A percentile compares a stretch with the other conserved stretches of the same genome.
Conservation (phyloP, 2,888 invertebrate genomes). For the Chymomyza fuscimana region DNA sequence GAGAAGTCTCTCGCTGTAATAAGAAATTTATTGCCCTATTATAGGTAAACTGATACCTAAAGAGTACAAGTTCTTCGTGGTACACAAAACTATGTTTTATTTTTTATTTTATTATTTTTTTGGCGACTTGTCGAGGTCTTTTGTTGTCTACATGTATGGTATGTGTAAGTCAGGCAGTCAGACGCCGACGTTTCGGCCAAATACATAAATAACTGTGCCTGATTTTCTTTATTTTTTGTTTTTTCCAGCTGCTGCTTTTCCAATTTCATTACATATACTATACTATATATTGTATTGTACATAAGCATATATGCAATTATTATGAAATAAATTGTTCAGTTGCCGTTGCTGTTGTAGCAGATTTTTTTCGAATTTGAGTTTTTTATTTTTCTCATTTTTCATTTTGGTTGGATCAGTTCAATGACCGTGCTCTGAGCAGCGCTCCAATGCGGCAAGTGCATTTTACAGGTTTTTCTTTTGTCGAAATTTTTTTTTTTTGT, state of each 20-base stretch:
- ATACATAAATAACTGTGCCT: slow-evolving; percentile 43
- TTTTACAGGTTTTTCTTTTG: slow-evolving; percentile 59
- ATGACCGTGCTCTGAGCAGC: slow-evolving; percentile 44
- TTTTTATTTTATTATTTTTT: background rate
- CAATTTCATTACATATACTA: background rate
- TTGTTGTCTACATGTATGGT: background rate
- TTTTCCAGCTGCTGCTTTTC: background rate
- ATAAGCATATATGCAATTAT: slow-evolving; percentile 59
- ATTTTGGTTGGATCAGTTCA: slow-evolving; percentile 45
- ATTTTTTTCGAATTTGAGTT: slow-evolving; percentile 26
- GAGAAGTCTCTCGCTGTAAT: too few relatives aligned
- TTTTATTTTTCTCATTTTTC: slow-evolving; percentile 24
- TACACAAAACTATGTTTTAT: background rate
- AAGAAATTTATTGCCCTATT: too few relatives aligned
- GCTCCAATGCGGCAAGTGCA: slow-evolving; percentile 64
- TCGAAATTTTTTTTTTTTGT: slow-evolving; percentile 36
- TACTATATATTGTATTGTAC: background rate
- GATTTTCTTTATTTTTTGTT: slow-evolving; percentile 1
- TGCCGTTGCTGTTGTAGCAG: slow-evolving; percentile 53
- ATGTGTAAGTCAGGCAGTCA: slow-evolving; percentile 9
- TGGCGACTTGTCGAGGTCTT: background rate
- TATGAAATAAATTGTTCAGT: slow-evolving; percentile 61
- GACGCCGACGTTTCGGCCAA: slow-evolving; percentile 35
- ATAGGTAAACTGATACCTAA: background rate
- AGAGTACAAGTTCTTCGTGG: background rate